These are phyloP conservation scores for Parauchenoglanis ngamensis DNA, from an alignment of 2,797 vertebrate genomes.

Conservation along the genomic window DNA sequence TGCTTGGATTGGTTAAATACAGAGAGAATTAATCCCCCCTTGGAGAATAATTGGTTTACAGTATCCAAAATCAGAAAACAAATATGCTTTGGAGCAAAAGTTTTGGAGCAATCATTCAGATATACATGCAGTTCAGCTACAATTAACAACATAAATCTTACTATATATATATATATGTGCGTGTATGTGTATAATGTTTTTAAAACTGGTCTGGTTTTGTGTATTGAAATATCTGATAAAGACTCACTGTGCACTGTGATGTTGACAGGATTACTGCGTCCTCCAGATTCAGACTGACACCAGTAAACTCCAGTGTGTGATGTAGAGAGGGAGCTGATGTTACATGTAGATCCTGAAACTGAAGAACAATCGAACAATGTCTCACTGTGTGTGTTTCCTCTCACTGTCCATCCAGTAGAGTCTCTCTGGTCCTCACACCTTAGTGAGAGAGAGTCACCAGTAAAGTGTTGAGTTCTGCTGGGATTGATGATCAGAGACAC, in stretches of 20 bases:
- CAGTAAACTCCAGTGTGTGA: constrained; percentile 43
- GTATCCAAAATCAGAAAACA: too few relatives aligned
- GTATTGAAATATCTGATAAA: too few relatives aligned
- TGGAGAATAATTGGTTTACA: too few relatives aligned
- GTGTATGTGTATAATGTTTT: too few relatives aligned
- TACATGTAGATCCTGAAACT: constrained; percentile 37
- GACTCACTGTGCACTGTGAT: not conserved
- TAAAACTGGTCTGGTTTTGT: too few relatives aligned
- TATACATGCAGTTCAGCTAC: too few relatives aligned
- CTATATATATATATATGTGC: too few relatives aligned
- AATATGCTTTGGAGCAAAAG: too few relatives aligned
- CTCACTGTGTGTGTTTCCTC: not conserved
- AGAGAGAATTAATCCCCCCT: too few relatives aligned
- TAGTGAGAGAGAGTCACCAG: not conserved
- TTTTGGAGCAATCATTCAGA: too few relatives aligned
- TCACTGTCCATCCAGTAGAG: constrained; percentile 40
- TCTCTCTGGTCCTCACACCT: constrained; percentile 39
- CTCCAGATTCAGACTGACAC: constrained; percentile 32
- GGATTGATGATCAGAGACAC: constrained; percentile 56
- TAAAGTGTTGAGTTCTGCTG: constrained; percentile 58
- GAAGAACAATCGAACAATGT: fast-evolving
- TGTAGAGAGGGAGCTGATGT: fast-evolving
- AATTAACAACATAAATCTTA: too few relatives aligned
- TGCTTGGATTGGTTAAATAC: too few relatives aligned
- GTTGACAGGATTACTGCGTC: constrained; percentile 35